phyloP scores from a whole-genome alignment of 2,113 vertebrate genomes.

The Raphicerus campestris region DNA sequence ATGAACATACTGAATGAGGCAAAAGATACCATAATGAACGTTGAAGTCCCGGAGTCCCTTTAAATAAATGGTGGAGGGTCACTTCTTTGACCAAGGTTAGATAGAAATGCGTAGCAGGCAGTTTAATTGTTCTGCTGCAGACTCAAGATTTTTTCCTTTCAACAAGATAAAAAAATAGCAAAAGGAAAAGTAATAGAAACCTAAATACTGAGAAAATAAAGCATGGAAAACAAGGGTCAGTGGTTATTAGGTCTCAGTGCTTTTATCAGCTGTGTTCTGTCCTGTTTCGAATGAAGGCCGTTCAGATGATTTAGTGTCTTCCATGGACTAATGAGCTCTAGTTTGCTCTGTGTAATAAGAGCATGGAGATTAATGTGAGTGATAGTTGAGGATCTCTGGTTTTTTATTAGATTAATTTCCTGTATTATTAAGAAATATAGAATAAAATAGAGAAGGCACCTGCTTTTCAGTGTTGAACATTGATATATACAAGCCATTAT shows the following conservation, averaged over 20 bases:
- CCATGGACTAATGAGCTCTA: fast-evolving
- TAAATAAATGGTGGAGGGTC: neutral
- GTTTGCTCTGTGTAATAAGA: fast-evolving
- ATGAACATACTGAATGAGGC: neutral
- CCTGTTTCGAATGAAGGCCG: neutral
- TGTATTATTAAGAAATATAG: neutral
- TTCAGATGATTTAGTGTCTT: fast-evolving
- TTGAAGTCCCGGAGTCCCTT: neutral
- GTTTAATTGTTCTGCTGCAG: neutral
- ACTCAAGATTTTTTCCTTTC: neutral
- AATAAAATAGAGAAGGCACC: neutral
- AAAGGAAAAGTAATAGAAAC: neutral
- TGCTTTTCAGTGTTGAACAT: too few species aligned
- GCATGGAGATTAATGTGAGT: neutral
- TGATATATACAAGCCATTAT: neutral
- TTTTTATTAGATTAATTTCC: neutral
- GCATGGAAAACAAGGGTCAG: neutral
- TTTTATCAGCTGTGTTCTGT: neutral
- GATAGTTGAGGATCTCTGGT: neutral
- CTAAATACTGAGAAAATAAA: neutral
- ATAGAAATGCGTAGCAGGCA: neutral
- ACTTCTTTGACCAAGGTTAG: neutral
- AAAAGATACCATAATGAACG: neutral
- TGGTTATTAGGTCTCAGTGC: neutral
- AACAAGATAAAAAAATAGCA: neutral